Evolutionary conservation across 2,888 invertebrate genomes (phyloP), one percentile per base, ranked within the genome.

Genomic region (Ditylenchus weischeri): DNA sequence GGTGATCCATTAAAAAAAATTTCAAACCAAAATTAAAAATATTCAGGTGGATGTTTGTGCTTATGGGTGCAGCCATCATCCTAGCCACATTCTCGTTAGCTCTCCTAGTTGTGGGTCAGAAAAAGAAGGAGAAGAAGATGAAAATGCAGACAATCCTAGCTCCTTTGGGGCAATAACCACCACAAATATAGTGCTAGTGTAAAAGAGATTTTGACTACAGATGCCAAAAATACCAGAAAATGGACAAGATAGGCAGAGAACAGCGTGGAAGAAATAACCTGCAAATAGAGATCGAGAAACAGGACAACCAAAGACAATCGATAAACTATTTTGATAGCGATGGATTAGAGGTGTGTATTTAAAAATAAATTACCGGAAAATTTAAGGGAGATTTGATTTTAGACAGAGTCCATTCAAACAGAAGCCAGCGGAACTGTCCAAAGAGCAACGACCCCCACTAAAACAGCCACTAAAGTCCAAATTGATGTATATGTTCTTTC

Each of bases 1-100:
- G 54, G 54, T 21, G 7, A 54, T 1, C 10, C n/a, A 54, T 59
- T 29, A 2, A 35, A 59, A 38, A 35, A 60, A 60, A 60, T 18
- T 19, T 48, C 6, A 43, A 36, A 67, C 58, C n/a, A 23, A 29
- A 7, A 36, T 38, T 18, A 15, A 29, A 18, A 69, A 36, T n/a
- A 8, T 63, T 57, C 38, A 69, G 73, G 72, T 69, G 64, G 61
- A 73, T 72, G 59, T 69, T 72, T 23, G 6, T 69, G 13, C 38
- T 64, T 8, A 59, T 72, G 65, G 64, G 73, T 36, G 47, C 54
- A 19, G 65, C 72, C 58, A 73, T 72, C 21, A 18, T 72, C 21
- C n/a, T 73, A 23, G 60, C 72, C 18, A 58, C 70, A n/a, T 49
- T 57, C 29, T 59, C 69, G 7, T 38, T 68, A 19, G n/a, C 50